Percentiles rank a stretch among this genome's conserved stretches.
These are phyloP conservation scores for Leptinotarsa lineolata DNA, from an alignment of 1,140 invertebrate species.

Conservation along the genomic window DNA sequence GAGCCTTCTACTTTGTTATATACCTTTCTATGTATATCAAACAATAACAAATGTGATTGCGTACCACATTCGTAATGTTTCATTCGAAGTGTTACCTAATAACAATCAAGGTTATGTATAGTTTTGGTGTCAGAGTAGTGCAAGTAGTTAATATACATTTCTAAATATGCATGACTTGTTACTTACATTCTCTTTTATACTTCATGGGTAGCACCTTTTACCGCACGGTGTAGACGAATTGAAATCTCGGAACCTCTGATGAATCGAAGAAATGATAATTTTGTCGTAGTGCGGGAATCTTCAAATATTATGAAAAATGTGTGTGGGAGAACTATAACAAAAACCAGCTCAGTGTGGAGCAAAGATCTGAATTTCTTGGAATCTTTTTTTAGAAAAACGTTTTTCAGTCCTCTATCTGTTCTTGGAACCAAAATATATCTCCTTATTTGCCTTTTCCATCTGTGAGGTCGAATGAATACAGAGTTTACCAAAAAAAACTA, in stretches of 20 bases:
- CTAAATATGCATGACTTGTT: conserved; percentile 29
- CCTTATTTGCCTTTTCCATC: no score
- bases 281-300: not conserved
- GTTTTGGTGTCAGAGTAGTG: conserved; percentile 38
- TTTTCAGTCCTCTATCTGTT: no score
- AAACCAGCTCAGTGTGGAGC: no score
- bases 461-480: no score
- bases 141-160: conserved; percentile 38
- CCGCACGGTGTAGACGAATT: not conserved
- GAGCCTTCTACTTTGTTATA: conserved; percentile 41
- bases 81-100: conserved; percentile 43
- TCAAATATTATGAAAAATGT: no score
- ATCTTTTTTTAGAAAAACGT: no score
- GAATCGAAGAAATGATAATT: not conserved
- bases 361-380: no score
- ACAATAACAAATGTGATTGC: conserved; percentile 40
- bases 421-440: no score
- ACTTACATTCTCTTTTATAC: conserved; percentile 34
- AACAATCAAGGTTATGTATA: conserved; percentile 44
- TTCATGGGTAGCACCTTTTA: conserved; percentile 7
- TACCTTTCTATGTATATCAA: conserved; percentile 41
- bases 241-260: not conserved
- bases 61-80: conserved; percentile 31
- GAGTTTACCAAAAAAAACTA: no score
- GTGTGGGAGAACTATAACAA: no score